Evolutionary conservation across 2,888 invertebrate genomes (phyloP), one percentile per base, ranked within the genome.

Genomic region (Plagiodera versicolora): DNA sequence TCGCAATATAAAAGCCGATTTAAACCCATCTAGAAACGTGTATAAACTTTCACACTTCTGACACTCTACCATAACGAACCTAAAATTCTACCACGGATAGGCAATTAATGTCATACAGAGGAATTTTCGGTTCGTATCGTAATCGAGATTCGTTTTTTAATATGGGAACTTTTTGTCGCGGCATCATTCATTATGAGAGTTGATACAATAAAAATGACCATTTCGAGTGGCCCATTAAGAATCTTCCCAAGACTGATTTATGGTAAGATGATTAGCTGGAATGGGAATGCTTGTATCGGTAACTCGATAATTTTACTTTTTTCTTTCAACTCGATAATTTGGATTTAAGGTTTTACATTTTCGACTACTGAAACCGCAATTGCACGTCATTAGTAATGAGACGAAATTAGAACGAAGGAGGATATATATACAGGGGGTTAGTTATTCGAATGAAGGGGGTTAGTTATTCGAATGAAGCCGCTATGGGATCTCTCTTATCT

Each of bases 1-100:
- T 39, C 14, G 39, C 4, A n/a, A n/a, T 39, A 39, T 39, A 39
- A 39, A 24, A 24, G 24, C 24, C 24, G 24, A 24, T 24, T 24
- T 5, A 24, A 39, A 39, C 39, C 39, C 39, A 39, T 39, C 14
- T 11, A n/a, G 14, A 39, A 39, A 4, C 39, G 39, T 39, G 11
- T 39, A 39, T 39, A 39, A 39, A 39, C 39, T 39, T 39, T 39
- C 39, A 39, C 39, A 39, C 39, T 39, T 39, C 14, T n/a, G 39
- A 1, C 6, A 1, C 39, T 39, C 11, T 4, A 39, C n/a, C 39
- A 39, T 39, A 39, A 39, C 39, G 39, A 39, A 39, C 39, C n/a
- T 39, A n/a, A 39, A 39, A 39, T 39, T 39, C n/a, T 14, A 14
- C 11, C 39, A n/a, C 11, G 39, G 39, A 39, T 39, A 6, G 39